A percentile compares a stretch with the other conserved stretches of the same genome.
phyloP scores from a whole-genome alignment of 2,113 vertebrate genomes.

The Dinomys branickii region DNA sequence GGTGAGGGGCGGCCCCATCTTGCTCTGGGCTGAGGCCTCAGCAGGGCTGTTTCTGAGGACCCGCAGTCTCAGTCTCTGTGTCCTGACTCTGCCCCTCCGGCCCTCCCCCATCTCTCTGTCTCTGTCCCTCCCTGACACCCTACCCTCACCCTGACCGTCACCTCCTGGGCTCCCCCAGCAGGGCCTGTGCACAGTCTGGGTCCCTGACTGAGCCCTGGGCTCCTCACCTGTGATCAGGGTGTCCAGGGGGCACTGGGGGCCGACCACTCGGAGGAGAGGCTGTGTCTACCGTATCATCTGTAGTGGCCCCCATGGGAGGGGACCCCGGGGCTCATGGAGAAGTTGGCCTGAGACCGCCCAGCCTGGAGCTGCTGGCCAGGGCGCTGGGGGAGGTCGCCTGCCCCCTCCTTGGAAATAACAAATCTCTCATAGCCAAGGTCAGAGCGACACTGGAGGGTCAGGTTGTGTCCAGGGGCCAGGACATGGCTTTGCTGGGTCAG shows the following conservation, averaged over 20 bases:
- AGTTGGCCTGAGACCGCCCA: background rate
- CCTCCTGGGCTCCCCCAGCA: background rate
- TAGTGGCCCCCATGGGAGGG: background rate
- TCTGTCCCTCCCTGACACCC: background rate
- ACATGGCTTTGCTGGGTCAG: background rate
- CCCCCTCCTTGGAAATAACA: rapidly evolving
- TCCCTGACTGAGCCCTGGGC: background rate
- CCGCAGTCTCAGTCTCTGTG: too few relatives aligned
- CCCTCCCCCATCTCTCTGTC: too few relatives aligned
- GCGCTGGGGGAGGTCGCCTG: rapidly evolving
- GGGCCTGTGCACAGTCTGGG: background rate
- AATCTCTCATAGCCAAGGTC: rapidly evolving
- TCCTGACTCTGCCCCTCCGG: background rate
- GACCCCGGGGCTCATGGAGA: too few relatives aligned
- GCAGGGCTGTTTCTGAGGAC: too few relatives aligned
- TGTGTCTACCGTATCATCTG: too few relatives aligned
- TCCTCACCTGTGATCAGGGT: background rate
- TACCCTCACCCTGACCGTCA: background rate
- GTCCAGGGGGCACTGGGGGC: background rate
- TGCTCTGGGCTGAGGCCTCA: too few relatives aligned
- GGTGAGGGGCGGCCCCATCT: too few relatives aligned
- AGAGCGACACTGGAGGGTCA: too few relatives aligned
- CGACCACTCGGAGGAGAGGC: too few relatives aligned
- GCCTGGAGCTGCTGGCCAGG: background rate
- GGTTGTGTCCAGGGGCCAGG: rapidly evolving